These are phyloP conservation scores for Volucella bombylans DNA, from an alignment of 2,888 invertebrate genomes.

Conservation along the genomic window DNA sequence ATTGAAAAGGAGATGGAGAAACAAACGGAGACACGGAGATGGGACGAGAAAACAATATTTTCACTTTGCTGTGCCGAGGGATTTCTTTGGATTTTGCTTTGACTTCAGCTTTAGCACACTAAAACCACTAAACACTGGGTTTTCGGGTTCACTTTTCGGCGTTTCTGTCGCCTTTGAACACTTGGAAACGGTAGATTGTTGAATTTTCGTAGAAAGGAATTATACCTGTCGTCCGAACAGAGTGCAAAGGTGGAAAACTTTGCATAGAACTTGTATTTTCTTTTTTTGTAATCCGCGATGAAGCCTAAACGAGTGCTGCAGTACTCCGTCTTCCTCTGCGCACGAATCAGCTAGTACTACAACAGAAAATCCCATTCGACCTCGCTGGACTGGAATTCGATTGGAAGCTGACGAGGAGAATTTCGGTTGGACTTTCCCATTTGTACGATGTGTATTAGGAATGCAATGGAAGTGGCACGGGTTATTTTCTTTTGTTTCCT, in stretches of 20 bases:
- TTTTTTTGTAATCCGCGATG: conserved; percentile 46
- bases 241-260: conserved; percentile 10
- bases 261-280: conserved; percentile 17
- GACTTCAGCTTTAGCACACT: not conserved
- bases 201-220: not conserved
- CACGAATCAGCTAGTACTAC: conserved; percentile 73
- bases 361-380: conserved; percentile 71
- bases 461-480: conserved; percentile 49
- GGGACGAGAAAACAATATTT: conserved; percentile 36
- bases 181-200: not conserved
- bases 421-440: not conserved
- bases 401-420: conserved; percentile 52
- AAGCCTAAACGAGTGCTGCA: conserved; percentile 42
- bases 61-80: conserved; percentile 37
- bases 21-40: conserved; percentile 14
- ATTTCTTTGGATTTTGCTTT: conserved; percentile 25
- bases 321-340: conserved; percentile 54
- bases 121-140: conserved; percentile 7
- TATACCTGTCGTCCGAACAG: not conserved
- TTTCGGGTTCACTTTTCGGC: conserved; percentile 6
- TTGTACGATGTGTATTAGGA: conserved; percentile 31
- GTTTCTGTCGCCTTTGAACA: not conserved
- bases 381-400: conserved; percentile 64
- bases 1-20: conserved; percentile 28
- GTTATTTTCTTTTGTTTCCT: conserved; percentile 37